A percentile compares a stretch with the other conserved stretches of the same genome.
phyloP scores from a whole-genome alignment of 2,113 vertebrate genomes.

The Oncorhynchus masou region DNA sequence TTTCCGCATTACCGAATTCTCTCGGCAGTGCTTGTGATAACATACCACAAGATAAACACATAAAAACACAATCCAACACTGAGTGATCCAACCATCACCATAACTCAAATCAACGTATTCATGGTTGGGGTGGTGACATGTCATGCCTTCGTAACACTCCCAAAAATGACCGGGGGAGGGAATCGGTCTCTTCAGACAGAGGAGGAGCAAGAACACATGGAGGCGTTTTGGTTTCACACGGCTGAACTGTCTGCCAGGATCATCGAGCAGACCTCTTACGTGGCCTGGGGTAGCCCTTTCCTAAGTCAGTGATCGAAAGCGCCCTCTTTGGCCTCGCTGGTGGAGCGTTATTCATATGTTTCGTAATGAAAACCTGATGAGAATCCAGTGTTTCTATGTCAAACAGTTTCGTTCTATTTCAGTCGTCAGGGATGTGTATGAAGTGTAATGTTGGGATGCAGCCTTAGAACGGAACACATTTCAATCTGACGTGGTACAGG shows the following conservation, averaged over 20 bases:
- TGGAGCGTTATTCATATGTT: too few relatives aligned
- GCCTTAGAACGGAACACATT: background rate
- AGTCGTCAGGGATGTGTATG: too few relatives aligned
- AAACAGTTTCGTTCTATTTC: too few relatives aligned
- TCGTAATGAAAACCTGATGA: too few relatives aligned
- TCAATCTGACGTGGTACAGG: too few relatives aligned
- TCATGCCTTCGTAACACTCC: background rate
- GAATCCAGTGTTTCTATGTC: too few relatives aligned
- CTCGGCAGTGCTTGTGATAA: too few relatives aligned
- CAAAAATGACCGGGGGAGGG: background rate
- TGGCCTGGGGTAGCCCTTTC: background rate
- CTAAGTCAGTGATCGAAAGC: too few relatives aligned
- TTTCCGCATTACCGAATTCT: too few relatives aligned
- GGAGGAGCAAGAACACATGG: background rate
- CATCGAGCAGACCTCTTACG: background rate
- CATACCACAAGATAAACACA: background rate
- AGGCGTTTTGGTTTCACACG: background rate
- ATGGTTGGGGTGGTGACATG: constrained; percentile 7
- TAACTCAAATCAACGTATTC: constrained; percentile 1
- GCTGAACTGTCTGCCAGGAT: background rate
- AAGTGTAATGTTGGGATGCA: background rate
- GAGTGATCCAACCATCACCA: constrained; percentile 1
- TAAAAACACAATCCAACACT: background rate
- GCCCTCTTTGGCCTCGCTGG: too few relatives aligned
- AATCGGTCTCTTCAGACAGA: background rate